Conservation (phyloP, 2,113 vertebrate genomes). For the Paradisaea rubra region DNA sequence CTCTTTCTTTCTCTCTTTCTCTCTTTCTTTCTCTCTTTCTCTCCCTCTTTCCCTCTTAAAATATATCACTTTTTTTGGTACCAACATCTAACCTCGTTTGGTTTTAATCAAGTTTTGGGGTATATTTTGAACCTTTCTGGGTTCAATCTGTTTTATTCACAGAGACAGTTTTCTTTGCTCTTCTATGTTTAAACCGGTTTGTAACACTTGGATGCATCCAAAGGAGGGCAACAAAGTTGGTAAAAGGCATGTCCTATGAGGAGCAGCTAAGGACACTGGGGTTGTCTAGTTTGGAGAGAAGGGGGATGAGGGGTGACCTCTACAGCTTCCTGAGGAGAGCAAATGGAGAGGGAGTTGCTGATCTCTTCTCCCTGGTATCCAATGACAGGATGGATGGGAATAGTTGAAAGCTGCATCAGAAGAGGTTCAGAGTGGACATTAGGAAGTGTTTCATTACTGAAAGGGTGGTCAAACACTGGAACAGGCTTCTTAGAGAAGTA, state of each 20-base stretch:
- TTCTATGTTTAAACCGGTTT: not conserved
- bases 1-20: too few relatives aligned
- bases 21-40: too few relatives aligned
- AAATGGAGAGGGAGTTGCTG: not conserved
- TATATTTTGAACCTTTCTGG: too few relatives aligned
- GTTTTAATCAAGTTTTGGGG: too few relatives aligned
- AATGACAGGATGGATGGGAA: not conserved
- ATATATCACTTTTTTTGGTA: too few relatives aligned
- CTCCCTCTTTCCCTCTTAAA: too few relatives aligned
- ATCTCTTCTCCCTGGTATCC: not conserved
- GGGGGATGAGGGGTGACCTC: not conserved
- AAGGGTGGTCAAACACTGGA: not conserved
- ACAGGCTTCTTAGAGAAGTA: not conserved
- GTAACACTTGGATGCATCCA: not conserved
- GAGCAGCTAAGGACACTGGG: not conserved
- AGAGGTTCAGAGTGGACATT: not conserved
- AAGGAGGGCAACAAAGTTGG: not conserved
- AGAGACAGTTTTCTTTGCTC: too few relatives aligned
- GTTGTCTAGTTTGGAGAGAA: not conserved
- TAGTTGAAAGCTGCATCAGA: not conserved
- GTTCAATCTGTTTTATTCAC: too few relatives aligned
- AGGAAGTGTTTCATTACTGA: not conserved
- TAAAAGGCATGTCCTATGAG: not conserved
- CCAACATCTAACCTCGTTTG: too few relatives aligned
- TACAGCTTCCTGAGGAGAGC: not conserved